These are phyloP conservation scores for Ctenopoma kingsleyae DNA, from an alignment of 2,797 vertebrate genomes.

Conservation along the genomic window DNA sequence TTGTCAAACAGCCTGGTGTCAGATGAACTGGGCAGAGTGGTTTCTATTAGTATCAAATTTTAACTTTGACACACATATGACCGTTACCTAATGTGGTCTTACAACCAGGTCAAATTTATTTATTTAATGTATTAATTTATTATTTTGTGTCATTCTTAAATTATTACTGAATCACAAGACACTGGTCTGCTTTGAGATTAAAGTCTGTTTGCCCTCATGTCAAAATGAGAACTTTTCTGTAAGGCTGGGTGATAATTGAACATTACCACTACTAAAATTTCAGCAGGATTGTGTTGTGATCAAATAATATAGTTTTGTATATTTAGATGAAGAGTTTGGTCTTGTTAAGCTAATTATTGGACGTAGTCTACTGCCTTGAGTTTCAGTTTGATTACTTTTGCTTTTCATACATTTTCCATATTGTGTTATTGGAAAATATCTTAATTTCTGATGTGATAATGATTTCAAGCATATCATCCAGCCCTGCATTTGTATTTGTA, in stretches of 20 bases:
- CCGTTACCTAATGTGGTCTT: background rate
- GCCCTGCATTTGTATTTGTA: slow-evolving; percentile 15
- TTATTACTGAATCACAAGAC: slow-evolving; percentile 17
- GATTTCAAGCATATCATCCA: slow-evolving; percentile 11
- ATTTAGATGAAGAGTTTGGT: background rate
- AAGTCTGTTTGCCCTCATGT: slow-evolving; percentile 8
- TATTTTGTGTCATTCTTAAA: background rate
- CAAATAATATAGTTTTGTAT: background rate
- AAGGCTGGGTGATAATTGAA: slow-evolving; percentile 33
- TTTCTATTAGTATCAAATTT: background rate
- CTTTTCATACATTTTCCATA: background rate
- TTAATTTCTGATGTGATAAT: background rate
- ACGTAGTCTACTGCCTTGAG: background rate
- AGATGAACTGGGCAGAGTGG: background rate
- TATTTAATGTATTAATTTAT: too few relatives aligned
- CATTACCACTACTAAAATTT: background rate
- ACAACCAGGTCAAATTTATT: background rate
- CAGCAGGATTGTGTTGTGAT: slow-evolving; percentile 1
- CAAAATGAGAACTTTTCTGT: slow-evolving; percentile 17
- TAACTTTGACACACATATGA: background rate
- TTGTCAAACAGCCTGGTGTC: slow-evolving; percentile 58
- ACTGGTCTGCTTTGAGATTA: slow-evolving; percentile 46
- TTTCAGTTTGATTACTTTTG: background rate
- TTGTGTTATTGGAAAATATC: background rate
- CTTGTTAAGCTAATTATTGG: background rate